Evolutionary conservation across 1,140 invertebrate genomes (phyloP).

Genomic region (Caenorhabditis elegans): WBcel235 BX284605.5:11766501-11767000

Average conservation of each 20-base stretch:
- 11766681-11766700: slow-evolving; percentile 52
- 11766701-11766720: slow-evolving; percentile 86
- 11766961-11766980: slow-evolving; percentile 78
- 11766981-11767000: background rate
- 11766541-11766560: no score
- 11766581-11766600: no score
- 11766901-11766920: slow-evolving; percentile 97
- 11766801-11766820: slow-evolving; percentile 93
- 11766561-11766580: no score
- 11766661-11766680: slow-evolving; percentile 40
- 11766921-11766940: slow-evolving; percentile 97
- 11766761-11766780: slow-evolving; percentile 94
- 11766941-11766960: slow-evolving; percentile 98
- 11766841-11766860: slow-evolving; percentile 92
- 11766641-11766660: no score
- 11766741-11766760: slow-evolving; percentile 98
- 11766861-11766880: slow-evolving; percentile 94
- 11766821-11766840: slow-evolving; percentile 92
- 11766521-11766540: no score
- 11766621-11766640: no score
- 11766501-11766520: no score
- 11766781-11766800: slow-evolving; percentile 98
- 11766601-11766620: no score
- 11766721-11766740: slow-evolving; percentile 98
- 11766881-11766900: slow-evolving; percentile 95